Conservation (phyloP, 2,113 vertebrate genomes). For the Bujurquina vittata region DNA sequence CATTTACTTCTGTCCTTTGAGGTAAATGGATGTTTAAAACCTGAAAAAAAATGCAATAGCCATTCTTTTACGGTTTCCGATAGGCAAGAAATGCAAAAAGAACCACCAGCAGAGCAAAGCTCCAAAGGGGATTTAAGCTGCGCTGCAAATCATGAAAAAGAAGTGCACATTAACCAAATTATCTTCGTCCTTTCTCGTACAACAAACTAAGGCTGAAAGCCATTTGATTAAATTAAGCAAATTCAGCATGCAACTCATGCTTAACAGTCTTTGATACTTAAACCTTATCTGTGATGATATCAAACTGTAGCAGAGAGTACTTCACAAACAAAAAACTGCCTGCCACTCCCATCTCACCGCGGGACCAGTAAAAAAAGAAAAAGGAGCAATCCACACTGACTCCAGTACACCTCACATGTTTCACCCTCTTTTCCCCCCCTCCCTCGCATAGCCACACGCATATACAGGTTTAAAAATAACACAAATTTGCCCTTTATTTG, state of each 20-base stretch:
- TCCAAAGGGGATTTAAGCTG: neutral
- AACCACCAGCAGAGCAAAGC: neutral
- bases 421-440: neutral
- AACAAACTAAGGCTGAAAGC: neutral
- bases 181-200: neutral
- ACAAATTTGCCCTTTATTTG: neutral
- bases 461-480: neutral
- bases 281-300: neutral
- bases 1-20: neutral
- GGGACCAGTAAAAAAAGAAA: neutral
- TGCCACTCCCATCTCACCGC: neutral
- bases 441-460: neutral
- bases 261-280: neutral
- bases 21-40: neutral
- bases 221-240: slow-evolving; percentile 2
- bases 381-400: neutral
- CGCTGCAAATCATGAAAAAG: neutral
- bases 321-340: neutral
- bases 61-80: neutral
- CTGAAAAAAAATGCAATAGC: neutral
- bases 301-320: neutral
- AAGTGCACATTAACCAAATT: neutral
- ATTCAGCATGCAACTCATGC: neutral
- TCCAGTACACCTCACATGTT: neutral
- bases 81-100: neutral